A percentile compares a stretch with the other conserved stretches of the same genome.
Conservation (phyloP, 2,797 vertebrate species). For the Aythya fuligula region DNA sequence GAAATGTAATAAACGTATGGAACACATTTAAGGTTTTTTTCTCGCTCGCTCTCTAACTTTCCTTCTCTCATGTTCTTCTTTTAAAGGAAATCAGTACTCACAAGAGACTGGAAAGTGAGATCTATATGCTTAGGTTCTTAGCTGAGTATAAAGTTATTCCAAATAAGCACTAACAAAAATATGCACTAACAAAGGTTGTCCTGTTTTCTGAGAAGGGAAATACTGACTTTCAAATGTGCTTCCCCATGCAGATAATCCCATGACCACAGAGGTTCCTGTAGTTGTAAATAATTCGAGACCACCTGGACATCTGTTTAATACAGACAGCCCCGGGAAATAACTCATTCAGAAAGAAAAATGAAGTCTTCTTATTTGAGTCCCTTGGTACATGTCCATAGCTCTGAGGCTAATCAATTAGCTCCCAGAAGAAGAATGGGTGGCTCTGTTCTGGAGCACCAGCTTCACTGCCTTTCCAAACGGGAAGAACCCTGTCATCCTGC, state of each 20-base stretch:
- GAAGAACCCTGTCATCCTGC: slow-evolving; percentile 21
- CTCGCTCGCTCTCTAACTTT: background rate
- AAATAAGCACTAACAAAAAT: background rate
- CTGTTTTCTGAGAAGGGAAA: slow-evolving; percentile 57
- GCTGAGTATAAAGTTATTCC: background rate
- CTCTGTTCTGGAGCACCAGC: slow-evolving; percentile 52
- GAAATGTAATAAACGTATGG: background rate
- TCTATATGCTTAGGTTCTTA: background rate
- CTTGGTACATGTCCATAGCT: background rate
- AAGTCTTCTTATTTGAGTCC: slow-evolving; percentile 6
- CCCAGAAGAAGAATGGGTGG: slow-evolving; percentile 43
- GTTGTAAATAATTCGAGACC: slow-evolving; percentile 66
- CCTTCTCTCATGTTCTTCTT: background rate
- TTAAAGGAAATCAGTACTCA: background rate
- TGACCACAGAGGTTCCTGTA: slow-evolving; percentile 47
- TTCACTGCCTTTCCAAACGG: slow-evolving; percentile 24
- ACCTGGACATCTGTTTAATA: slow-evolving; percentile 53
- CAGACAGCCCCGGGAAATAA: slow-evolving; percentile 46
- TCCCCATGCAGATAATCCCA: slow-evolving; percentile 57
- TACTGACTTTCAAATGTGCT: slow-evolving; percentile 28
- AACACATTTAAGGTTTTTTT: background rate
- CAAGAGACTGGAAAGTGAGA: background rate
- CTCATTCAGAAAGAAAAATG: slow-evolving; percentile 32
- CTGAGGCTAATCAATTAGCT: slow-evolving; percentile 56
- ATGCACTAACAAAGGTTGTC: slow-evolving; percentile 29